Evolutionary conservation across 2,797 vertebrate genomes (phyloP).

Genomic region (Cuculus canorus): DNA sequence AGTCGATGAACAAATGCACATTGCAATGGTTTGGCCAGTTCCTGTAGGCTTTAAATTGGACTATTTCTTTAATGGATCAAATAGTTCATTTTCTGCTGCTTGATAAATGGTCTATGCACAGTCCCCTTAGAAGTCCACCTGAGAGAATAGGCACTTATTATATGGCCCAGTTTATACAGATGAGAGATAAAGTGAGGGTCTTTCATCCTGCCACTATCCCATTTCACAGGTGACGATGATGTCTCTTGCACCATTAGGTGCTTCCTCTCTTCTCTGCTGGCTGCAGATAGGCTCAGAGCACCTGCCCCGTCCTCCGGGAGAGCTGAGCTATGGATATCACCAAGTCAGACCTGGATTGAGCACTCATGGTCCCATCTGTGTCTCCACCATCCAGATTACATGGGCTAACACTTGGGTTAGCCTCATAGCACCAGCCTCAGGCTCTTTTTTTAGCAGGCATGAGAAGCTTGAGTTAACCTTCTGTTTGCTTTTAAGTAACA

Average conservation of each 20-base stretch:
- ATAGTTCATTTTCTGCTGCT: neutral
- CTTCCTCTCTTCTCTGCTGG: neutral
- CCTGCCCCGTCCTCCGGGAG: neutral
- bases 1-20: neutral
- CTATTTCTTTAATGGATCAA: neutral
- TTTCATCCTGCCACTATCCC: neutral
- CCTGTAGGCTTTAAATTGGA: neutral
- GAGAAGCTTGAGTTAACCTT: neutral
- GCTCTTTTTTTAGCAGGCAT: neutral
- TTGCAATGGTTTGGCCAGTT: neutral
- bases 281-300: neutral
- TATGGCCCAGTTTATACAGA: neutral
- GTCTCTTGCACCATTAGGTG: neutral
- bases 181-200: neutral
- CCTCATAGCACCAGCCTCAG: neutral
- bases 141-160: neutral
- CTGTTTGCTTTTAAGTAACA: neutral
- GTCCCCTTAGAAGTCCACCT: neutral
- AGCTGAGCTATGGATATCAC: neutral
- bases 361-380: neutral
- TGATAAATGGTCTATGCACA: neutral
- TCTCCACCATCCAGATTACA: neutral
- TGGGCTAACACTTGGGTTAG: neutral
- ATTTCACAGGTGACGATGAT: neutral
- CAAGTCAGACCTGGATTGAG: neutral